A percentile compares a stretch with the other conserved stretches of the same genome.
These are phyloP conservation scores for Melanophora roralis DNA, from an alignment of 2,888 invertebrate genomes.

Conservation along the genomic window DNA sequence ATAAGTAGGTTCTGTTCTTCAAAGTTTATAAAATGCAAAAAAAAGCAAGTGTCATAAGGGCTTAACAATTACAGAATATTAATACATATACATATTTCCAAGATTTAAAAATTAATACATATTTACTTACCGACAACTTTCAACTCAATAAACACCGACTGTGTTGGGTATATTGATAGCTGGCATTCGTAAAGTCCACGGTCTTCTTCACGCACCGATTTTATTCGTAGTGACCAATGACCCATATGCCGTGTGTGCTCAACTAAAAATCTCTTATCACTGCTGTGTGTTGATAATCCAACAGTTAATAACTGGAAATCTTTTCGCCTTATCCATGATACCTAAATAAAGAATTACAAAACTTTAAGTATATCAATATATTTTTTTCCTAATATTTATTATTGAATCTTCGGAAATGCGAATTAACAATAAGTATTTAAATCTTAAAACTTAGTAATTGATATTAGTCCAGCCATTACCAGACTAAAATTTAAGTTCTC, in stretches of 20 bases:
- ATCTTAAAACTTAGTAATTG: too few species aligned
- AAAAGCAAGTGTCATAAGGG: too few species aligned
- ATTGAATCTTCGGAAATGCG: too few species aligned
- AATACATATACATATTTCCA: too few species aligned
- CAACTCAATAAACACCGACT: constrained; percentile 81
- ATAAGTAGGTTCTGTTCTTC: too few species aligned
- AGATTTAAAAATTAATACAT: too few species aligned
- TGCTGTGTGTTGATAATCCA: constrained; percentile 81
- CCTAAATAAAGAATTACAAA: constrained; percentile 73
- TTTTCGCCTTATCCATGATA: constrained; percentile 82
- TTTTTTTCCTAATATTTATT: too few species aligned
- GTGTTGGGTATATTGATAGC: constrained; percentile 82
- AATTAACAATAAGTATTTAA: too few species aligned
- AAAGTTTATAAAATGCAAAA: too few species aligned
- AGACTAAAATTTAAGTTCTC: too few species aligned
- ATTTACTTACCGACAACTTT: constrained; percentile 81
- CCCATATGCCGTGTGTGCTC: constrained; percentile 81
- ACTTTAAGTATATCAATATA: background rate
- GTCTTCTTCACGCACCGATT: constrained; percentile 76
- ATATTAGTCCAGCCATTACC: too few species aligned
- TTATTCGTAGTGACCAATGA: constrained; percentile 79
- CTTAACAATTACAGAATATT: too few species aligned
- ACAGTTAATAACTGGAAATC: constrained; percentile 83
- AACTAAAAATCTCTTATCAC: constrained; percentile 82
- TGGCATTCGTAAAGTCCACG: constrained; percentile 81